Evolutionary conservation across 2,113 vertebrate genomes (phyloP).

Genomic region (Nipponia nippon): DNA sequence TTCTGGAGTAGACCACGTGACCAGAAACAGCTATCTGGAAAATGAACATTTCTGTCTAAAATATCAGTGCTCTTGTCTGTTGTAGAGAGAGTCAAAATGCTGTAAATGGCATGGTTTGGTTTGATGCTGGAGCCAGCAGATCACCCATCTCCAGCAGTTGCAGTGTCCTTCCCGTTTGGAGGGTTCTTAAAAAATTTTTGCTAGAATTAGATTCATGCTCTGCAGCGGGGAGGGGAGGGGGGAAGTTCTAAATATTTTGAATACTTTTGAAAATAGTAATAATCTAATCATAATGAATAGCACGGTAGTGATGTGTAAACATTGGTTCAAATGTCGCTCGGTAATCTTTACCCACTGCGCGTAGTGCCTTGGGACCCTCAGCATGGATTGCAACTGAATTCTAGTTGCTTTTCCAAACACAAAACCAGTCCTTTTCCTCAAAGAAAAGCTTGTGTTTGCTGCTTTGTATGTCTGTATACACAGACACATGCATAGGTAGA

Average conservation of each 20-base stretch:
- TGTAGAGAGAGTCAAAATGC: not conserved
- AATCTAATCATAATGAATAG: not conserved
- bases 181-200: not conserved
- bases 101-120: not conserved
- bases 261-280: not conserved
- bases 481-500: not conserved
- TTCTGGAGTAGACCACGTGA: not conserved
- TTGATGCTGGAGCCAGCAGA: not conserved
- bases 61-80: not conserved
- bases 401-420: not conserved
- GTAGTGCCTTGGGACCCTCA: not conserved
- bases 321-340: not conserved
- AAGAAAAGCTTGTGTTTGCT: not conserved
- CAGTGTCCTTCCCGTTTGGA: not conserved
- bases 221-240: not conserved
- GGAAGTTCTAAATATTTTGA: not conserved
- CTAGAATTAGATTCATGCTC: not conserved
- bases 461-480: not conserved
- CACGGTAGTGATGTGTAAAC: not conserved
- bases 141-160: not conserved
- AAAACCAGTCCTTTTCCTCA: not conserved
- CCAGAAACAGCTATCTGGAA: not conserved
- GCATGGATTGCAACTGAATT: not conserved
- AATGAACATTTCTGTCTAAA: not conserved
- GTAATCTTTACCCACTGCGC: not conserved